phyloP scores from a whole-genome alignment of 2,113 vertebrate genomes.

The Chaetodon auriga region DNA sequence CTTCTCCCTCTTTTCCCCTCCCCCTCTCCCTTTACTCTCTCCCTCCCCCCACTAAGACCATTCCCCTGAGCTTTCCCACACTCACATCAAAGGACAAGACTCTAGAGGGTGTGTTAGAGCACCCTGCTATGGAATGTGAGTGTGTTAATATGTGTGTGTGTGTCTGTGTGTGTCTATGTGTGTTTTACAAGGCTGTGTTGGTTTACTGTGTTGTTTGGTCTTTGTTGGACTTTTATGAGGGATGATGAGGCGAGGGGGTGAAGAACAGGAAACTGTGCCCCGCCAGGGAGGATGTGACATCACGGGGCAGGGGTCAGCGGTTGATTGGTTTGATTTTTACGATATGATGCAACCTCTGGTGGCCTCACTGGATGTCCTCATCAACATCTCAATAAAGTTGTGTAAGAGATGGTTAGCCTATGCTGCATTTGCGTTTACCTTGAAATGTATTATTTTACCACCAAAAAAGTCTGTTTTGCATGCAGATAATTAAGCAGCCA shows the following conservation, averaged over 20 bases:
- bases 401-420: neutral
- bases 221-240: constrained; percentile 78
- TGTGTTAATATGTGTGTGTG: constrained; percentile 58
- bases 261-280: constrained; percentile 55
- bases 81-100: constrained; percentile 81
- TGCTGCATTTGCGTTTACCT: neutral
- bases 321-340: neutral
- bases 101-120: constrained; percentile 79
- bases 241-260: constrained; percentile 66
- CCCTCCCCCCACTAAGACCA: constrained; percentile 66
- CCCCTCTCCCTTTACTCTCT: neutral
- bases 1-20: neutral
- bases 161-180: constrained; percentile 44
- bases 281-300: constrained; percentile 73
- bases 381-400: neutral
- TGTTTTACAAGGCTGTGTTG: constrained; percentile 79
- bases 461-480: too few species aligned
- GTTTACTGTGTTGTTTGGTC: constrained; percentile 81
- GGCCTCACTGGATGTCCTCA: neutral
- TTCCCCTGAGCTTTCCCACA: constrained; percentile 84
- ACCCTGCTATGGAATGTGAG: constrained; percentile 79
- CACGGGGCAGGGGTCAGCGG: constrained; percentile 34
- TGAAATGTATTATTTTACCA: neutral
- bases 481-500: neutral
- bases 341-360: neutral